phyloP scores from a whole-genome alignment of 2,797 vertebrate species.

The Alectoris magna region DNA sequence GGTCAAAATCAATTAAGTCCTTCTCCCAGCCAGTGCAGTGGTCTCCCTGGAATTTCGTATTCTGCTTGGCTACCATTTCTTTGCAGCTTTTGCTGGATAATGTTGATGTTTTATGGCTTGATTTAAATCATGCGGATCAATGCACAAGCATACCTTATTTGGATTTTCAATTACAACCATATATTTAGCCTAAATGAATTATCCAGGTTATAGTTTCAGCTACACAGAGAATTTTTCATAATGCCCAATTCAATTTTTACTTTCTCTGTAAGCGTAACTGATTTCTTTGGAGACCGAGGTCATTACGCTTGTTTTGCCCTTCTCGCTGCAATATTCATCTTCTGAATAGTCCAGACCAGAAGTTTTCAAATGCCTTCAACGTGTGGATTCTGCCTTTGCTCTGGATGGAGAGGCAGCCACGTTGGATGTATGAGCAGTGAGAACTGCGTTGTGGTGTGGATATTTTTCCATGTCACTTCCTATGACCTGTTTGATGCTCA shows the following conservation, averaged over 20 bases:
- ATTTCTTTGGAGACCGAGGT: slow-evolving; percentile 12
- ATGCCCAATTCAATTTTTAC: slow-evolving; percentile 50
- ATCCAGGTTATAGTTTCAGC: slow-evolving; percentile 46
- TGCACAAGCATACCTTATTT: slow-evolving; percentile 66
- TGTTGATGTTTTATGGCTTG: slow-evolving; percentile 63
- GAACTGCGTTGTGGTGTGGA: fast-evolving
- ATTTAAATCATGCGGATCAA: slow-evolving; percentile 71
- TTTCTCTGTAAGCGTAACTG: slow-evolving; percentile 30
- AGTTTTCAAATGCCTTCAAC: not conserved
- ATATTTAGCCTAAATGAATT: slow-evolving; percentile 70
- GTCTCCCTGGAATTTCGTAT: slow-evolving; percentile 61
- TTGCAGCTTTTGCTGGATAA: slow-evolving; percentile 57
- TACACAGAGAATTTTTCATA: slow-evolving; percentile 48
- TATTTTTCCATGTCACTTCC: not conserved
- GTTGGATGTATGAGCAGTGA: no score
- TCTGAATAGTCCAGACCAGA: not conserved
- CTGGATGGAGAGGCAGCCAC: not conserved
- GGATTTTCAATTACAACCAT: slow-evolving; percentile 64
- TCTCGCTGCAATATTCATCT: not conserved
- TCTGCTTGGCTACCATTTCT: slow-evolving; percentile 58
- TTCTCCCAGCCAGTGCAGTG: slow-evolving; percentile 28
- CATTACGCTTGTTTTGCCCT: slow-evolving; percentile 2
- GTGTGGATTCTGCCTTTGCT: not conserved
- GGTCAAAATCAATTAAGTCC: slow-evolving; percentile 76
- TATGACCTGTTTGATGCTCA: not conserved